phyloP scores from a whole-genome alignment of 2,797 vertebrate species.

The Sphaeramia orbicularis region DNA sequence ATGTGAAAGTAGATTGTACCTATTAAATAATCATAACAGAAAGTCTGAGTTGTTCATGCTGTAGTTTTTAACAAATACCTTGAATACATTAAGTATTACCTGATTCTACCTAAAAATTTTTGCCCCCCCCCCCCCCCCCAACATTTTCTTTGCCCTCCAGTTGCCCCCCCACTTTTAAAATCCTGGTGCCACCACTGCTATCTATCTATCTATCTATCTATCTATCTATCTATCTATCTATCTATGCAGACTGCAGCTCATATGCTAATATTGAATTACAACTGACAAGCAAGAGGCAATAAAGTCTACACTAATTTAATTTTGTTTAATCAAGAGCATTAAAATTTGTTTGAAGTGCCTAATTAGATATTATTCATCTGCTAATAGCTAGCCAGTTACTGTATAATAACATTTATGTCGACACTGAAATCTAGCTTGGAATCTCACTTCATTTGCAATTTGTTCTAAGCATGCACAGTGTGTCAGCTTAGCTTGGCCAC shows the following conservation, averaged over 20 bases:
- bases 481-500: slow-evolving; percentile 31
- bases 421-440: slow-evolving; percentile 20
- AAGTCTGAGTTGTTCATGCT: too few relatives aligned
- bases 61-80: too few relatives aligned
- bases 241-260: neutral
- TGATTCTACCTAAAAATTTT: too few relatives aligned
- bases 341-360: slow-evolving; percentile 51
- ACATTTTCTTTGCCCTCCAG: too few relatives aligned
- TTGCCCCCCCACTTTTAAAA: too few relatives aligned
- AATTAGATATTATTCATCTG: slow-evolving; percentile 64
- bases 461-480: slow-evolving; percentile 31
- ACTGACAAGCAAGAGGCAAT: slow-evolving; percentile 26
- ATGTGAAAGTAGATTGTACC: too few relatives aligned
- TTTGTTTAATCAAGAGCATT: slow-evolving; percentile 47
- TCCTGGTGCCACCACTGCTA: too few relatives aligned
- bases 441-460: slow-evolving; percentile 50
- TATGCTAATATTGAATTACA: slow-evolving; percentile 8
- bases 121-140: too few relatives aligned
- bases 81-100: too few relatives aligned
- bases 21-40: too few relatives aligned
- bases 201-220: neutral
- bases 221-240: neutral
- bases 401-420: slow-evolving; percentile 38
- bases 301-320: slow-evolving; percentile 38
- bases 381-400: slow-evolving; percentile 51